Evolutionary conservation across 2,888 invertebrate species (phyloP).

Genomic region (Orthosia gothica): DNA sequence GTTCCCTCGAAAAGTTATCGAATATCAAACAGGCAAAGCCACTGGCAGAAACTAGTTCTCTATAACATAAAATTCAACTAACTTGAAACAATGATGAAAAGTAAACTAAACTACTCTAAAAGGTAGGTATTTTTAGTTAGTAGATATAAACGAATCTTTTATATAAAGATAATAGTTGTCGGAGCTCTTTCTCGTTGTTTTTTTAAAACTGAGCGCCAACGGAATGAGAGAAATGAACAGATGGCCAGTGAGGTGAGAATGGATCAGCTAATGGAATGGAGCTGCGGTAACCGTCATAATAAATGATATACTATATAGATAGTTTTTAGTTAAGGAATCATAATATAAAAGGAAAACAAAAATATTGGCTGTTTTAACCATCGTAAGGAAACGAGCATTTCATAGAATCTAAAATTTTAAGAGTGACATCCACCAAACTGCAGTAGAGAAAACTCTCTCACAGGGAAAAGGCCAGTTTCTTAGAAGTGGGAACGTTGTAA

Average conservation of each 20-base stretch:
- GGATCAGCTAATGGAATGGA: constrained; percentile 60
- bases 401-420: not conserved
- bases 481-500: not conserved
- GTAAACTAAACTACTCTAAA: constrained; percentile 5
- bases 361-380: not conserved
- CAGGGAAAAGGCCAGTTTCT: too few relatives aligned
- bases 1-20: too few relatives aligned
- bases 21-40: too few relatives aligned
- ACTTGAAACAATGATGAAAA: constrained; percentile 9
- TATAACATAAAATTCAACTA: not conserved
- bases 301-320: too few relatives aligned
- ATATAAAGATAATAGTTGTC: constrained; percentile 65
- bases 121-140: constrained; percentile 22
- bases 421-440: not conserved
- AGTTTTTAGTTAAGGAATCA: too few relatives aligned
- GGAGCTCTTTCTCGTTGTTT: constrained; percentile 62
- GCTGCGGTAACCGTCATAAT: constrained; percentile 1
- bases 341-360: too few relatives aligned
- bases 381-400: not conserved
- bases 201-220: constrained; percentile 56
- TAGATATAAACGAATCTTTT: constrained; percentile 44
- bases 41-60: not conserved
- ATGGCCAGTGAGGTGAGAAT: constrained; percentile 70
- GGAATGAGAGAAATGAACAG: constrained; percentile 73
- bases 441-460: not conserved